Conservation (phyloP, 1,140 invertebrate genomes). For the Bombus cullumanus region DNA sequence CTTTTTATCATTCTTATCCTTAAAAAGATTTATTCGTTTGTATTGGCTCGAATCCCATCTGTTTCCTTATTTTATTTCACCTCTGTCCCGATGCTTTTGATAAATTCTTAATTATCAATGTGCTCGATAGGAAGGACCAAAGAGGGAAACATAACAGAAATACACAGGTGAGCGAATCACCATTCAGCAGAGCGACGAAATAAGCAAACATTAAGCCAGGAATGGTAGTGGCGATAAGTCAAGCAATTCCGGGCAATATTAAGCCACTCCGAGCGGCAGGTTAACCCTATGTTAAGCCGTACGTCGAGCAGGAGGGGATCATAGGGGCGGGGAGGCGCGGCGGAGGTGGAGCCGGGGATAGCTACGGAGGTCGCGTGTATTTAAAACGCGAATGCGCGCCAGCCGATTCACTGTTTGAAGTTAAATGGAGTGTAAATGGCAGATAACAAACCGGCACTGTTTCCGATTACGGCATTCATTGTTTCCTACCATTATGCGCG, state of each 20-base stretch:
- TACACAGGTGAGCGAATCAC: not conserved
- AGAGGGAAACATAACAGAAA: not conserved
- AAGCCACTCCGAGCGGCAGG: constrained; percentile 68
- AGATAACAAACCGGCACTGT: constrained; percentile 84
- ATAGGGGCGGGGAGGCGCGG: constrained; percentile 16
- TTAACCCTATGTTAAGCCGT: constrained; percentile 78
- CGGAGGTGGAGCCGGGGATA: constrained; percentile 39
- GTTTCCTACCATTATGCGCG: constrained; percentile 84
- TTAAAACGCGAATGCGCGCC: constrained; percentile 80
- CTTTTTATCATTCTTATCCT: not conserved
- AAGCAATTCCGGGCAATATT: constrained; percentile 75
- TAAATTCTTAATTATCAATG: not conserved
- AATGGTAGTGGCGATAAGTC: constrained; percentile 69
- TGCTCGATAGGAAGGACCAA: not conserved
- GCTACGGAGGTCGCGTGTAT: constrained; percentile 73
- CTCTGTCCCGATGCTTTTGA: not conserved
- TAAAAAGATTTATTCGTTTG: constrained; percentile 11
- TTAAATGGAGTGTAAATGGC: constrained; percentile 84
- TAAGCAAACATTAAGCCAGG: constrained; percentile 38
- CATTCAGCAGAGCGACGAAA: constrained; percentile 15
- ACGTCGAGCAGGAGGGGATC: constrained; percentile 23
- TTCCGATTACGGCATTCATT: constrained; percentile 84
- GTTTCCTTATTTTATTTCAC: not conserved
- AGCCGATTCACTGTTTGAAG: constrained; percentile 82
- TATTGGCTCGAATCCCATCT: not conserved